A percentile compares a stretch with the other conserved stretches of the same genome.
These are phyloP conservation scores for Ascidia mentula DNA, from an alignment of 23 tunicate species.

Conservation along the genomic window DNA sequence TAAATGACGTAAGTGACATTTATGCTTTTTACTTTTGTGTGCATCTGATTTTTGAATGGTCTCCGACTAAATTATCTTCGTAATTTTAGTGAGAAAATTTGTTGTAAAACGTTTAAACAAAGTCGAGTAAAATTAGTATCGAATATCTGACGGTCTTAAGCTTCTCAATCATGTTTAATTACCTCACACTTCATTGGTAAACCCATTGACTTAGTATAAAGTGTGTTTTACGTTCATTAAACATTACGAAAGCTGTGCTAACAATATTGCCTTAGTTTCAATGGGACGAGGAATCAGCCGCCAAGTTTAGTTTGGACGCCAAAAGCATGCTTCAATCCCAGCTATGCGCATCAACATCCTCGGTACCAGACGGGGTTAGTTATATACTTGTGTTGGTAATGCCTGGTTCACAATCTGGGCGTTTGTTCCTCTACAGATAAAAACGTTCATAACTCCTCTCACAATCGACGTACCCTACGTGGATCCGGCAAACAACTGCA, in stretches of 20 bases:
- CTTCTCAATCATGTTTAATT: too few species aligned
- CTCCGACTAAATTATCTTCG: too few species aligned
- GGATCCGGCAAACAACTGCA: background rate
- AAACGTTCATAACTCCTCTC: background rate
- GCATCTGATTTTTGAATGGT: too few species aligned
- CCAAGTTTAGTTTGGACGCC: background rate
- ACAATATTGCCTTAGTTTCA: background rate
- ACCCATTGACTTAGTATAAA: too few species aligned
- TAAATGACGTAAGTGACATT: constrained; percentile 6
- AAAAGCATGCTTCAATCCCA: background rate
- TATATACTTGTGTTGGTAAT: background rate
- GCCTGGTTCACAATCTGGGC: background rate
- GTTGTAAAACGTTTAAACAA: too few species aligned
- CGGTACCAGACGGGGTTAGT: background rate
- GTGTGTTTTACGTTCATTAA: too few species aligned
- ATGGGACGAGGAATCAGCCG: background rate
- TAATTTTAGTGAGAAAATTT: too few species aligned
- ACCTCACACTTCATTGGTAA: too few species aligned
- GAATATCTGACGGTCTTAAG: too few species aligned
- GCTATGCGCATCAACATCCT: background rate
- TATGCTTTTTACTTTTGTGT: too few species aligned
- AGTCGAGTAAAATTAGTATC: too few species aligned
- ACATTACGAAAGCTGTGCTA: too few species aligned
- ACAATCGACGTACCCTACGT: background rate
- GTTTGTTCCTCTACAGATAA: background rate